Percentiles rank a stretch among this genome's conserved stretches.
These are phyloP conservation scores for Metridium senile DNA, from an alignment of 92 coral and sea anemone species.

Conservation along the genomic window DNA sequence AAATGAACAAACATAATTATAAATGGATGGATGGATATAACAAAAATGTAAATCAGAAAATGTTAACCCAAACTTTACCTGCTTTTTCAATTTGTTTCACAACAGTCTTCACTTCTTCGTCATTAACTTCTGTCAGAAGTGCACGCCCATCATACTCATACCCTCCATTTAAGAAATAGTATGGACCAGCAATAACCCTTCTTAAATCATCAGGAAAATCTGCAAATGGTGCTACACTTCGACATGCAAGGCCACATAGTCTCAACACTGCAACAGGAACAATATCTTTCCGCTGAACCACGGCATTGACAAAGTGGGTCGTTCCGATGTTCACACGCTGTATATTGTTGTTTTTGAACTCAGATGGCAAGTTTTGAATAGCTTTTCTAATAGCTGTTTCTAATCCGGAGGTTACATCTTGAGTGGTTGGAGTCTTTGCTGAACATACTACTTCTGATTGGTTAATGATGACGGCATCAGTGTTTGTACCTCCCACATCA, in stretches of 20 bases:
- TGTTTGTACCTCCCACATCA: constrained; percentile 98
- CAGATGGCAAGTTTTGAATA: constrained; percentile 53
- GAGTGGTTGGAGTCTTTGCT: constrained; percentile 84
- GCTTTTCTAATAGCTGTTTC: constrained; percentile 65
- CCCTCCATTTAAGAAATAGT: constrained; percentile 85
- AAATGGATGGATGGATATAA: no score
- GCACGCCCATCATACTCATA: constrained; percentile 71
- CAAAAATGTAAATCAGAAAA: neutral
- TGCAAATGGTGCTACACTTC: constrained; percentile 79
- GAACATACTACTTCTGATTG: constrained; percentile 59
- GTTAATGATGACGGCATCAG: constrained; percentile 86
- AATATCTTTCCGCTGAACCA: constrained; percentile 77
- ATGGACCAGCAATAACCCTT: constrained; percentile 59
- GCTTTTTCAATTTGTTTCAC: constrained; percentile 52
- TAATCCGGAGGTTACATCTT: constrained; percentile 79
- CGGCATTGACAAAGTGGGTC: constrained; percentile 95
- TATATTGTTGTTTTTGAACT: constrained; percentile 53
- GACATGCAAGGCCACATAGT: constrained; percentile 89
- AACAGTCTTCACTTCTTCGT: constrained; percentile 61
- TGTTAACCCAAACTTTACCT: constrained; percentile 57
- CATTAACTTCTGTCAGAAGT: constrained; percentile 57
- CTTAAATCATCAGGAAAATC: constrained; percentile 88
- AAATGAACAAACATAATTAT: no score
- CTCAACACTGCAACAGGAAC: constrained; percentile 82
- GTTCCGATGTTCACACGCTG: constrained; percentile 91